Percentiles rank a stretch among this genome's conserved stretches.
phyloP scores from a whole-genome alignment of 2,797 vertebrate genomes.

The Atherinosoma microstoma region DNA sequence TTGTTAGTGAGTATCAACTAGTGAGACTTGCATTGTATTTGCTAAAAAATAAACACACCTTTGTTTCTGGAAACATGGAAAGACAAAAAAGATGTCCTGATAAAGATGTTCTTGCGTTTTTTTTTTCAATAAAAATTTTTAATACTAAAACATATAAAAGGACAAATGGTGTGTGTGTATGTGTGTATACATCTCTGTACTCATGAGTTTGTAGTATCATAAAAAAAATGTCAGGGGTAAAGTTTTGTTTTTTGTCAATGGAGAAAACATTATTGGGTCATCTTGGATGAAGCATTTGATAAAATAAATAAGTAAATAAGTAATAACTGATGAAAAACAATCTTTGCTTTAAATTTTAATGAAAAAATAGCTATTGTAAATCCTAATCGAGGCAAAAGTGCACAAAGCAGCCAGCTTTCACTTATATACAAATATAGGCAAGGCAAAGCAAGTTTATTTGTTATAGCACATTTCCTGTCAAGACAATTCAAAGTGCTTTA shows the following conservation, averaged over 20 bases:
- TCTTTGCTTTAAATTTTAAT: no score
- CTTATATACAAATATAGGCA: no score
- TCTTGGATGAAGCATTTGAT: no score
- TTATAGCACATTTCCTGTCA: no score
- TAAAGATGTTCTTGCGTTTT: not conserved
- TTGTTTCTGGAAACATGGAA: not conserved
- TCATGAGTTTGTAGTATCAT: not conserved
- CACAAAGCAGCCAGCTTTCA: not conserved
- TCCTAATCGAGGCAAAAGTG: not conserved
- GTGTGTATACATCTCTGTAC: no score
- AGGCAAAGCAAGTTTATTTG: no score
- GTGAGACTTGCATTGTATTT: not conserved
- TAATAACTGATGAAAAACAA: no score
- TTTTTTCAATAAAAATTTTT: not conserved
- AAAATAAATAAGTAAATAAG: no score
- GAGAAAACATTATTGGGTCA: no score
- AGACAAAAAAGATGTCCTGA: not conserved
- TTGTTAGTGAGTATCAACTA: not conserved
- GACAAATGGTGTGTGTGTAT: not conserved
- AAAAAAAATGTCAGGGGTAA: not conserved
- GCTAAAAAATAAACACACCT: slow-evolving; percentile 1
- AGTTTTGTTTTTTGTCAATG: not conserved
- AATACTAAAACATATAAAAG: not conserved
- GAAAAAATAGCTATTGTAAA: no score
- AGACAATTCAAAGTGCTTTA: no score